Evolutionary conservation across 2,797 vertebrate genomes (phyloP).

Genomic region (Hephaestus fuliginosus): DNA sequence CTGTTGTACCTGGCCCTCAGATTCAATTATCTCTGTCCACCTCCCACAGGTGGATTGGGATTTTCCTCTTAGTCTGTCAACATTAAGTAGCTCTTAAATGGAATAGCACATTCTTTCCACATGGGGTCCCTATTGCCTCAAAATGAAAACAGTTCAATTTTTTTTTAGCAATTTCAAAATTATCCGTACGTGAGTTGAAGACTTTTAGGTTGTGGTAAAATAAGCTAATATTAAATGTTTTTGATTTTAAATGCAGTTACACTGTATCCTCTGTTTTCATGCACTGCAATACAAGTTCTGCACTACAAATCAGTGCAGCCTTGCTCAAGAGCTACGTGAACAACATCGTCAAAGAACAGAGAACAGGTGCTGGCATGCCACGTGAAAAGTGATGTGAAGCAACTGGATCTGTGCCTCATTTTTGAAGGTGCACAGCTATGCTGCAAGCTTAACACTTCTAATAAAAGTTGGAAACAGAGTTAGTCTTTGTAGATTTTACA

Average conservation of each 20-base stretch:
- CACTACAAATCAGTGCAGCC: background rate
- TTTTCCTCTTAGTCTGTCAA: constrained; percentile 10
- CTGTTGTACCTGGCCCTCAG: constrained; percentile 8
- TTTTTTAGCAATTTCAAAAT: background rate
- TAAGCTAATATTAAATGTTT: background rate
- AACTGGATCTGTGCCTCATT: background rate
- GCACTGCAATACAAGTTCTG: background rate
- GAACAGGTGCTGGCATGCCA: background rate
- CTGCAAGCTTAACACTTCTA: background rate
- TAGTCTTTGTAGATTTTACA: background rate
- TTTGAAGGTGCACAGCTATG: background rate
- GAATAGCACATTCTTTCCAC: constrained; percentile 57
- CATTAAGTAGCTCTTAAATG: constrained; percentile 19
- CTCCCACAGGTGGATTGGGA: background rate
- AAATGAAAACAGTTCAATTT: constrained; percentile 8
- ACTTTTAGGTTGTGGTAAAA: background rate
- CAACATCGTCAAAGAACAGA: background rate
- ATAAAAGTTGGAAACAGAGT: background rate
- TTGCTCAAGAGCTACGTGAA: background rate
- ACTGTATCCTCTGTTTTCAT: background rate
- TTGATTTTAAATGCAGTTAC: background rate
- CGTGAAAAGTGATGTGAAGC: background rate
- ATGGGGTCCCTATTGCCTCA: constrained; percentile 63
- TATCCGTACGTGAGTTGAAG: background rate
- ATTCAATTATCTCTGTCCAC: constrained; percentile 23